A percentile compares a stretch with the other conserved stretches of the same genome.
These are phyloP conservation scores for Piezodorus guildinii DNA, from an alignment of 1,140 invertebrate species.

Conservation along the genomic window DNA sequence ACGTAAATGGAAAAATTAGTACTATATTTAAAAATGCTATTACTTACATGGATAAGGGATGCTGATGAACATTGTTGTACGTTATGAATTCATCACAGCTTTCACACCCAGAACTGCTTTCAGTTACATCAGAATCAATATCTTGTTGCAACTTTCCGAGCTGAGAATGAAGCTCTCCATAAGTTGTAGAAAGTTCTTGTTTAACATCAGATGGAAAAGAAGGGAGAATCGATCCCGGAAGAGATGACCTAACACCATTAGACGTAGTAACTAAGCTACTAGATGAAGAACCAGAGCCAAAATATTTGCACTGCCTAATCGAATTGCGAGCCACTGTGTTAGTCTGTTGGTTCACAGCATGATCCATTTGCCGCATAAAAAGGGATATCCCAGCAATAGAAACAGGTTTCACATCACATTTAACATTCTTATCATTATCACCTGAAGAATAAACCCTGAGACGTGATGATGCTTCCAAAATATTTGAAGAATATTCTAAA, in stretches of 20 bases:
- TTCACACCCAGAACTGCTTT: conserved; percentile 84
- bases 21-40: background rate
- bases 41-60: conserved; percentile 65
- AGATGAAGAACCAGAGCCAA: conserved; percentile 47
- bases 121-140: conserved; percentile 85
- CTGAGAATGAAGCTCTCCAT: conserved; percentile 56
- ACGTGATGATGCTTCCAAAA: conserved; percentile 17
- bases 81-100: conserved; percentile 79
- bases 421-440: background rate
- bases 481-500: conserved; percentile 50
- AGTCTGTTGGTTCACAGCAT: conserved; percentile 33
- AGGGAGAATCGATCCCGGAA: conserved; percentile 39
- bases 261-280: conserved; percentile 31
- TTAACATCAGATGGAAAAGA: conserved; percentile 35
- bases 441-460: conserved; percentile 6
- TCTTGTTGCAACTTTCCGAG: conserved; percentile 55
- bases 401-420: conserved; percentile 19
- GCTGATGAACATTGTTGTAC: conserved; percentile 64
- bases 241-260: conserved; percentile 22
- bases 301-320: conserved; percentile 37
- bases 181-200: conserved; percentile 47
- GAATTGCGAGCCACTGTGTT: conserved; percentile 20
- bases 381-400: conserved; percentile 37
- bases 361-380: conserved; percentile 42
- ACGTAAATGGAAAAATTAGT: background rate